Evolutionary conservation across 2,888 invertebrate genomes (phyloP), one percentile per base, ranked within the genome.

Genomic region (Ormyrus pomaceus): DNA sequence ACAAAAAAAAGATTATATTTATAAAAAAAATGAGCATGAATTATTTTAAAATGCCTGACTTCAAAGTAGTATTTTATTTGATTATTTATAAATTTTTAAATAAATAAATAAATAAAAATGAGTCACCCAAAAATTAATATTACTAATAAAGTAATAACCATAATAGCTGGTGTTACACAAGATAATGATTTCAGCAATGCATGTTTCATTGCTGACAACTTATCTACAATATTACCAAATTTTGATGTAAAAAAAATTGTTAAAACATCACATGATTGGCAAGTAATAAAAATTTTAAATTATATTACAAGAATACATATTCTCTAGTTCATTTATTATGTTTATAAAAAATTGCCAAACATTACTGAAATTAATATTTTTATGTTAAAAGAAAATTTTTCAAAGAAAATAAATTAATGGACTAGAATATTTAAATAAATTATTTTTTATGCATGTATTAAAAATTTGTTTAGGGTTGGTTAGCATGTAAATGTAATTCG

Each of bases 141-240:
- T 19, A 58, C n/a, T 46, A 65, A 75, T 34, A 83, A 79, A 79
- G 75, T 83, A 59, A 58, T 78, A 7, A 84, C 80, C 85, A 89
- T 93, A 58, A 92, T 94, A 84, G 92, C 92, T 61, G 94, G 94
- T 64, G 91, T 91, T 86, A 90, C 91, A 11, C 91, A 92, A 83
- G 93, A 93, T 85, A 86, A 87, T 79, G 85, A 90, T 71, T 94
- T 92, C 85, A 91, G 91, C 19, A 92, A 94, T 88, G 91, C 92
- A 45, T 91, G 92, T 80, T 89, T 92, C 73, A 89, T 94, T 65
- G 93, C 93, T 19, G 92, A 92, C 84, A 92, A 92, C 86, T 90
- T 94, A 62, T 86, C 91, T 4, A 90, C 92, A 84, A 90, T 91
- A 82, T 89, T 94, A 77, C 93, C 94, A 0, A 90, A 92, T 84